Percentiles rank a stretch among this genome's conserved stretches.
Conservation (phyloP, 2,797 vertebrate species). For the Semotilus atromaculatus region DNA sequence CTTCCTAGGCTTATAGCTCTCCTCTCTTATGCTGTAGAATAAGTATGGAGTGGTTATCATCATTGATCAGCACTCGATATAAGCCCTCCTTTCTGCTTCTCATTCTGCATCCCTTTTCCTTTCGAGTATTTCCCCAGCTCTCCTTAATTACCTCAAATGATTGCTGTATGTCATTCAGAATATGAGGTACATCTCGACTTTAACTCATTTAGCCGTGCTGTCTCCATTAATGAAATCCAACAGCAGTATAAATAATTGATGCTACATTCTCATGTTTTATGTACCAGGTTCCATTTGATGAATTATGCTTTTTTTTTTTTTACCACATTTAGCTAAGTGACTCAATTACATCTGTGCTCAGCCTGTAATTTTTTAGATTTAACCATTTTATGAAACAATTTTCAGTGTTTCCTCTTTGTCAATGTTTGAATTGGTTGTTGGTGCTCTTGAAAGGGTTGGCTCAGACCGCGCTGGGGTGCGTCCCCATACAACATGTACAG, state of each 20-base stretch:
- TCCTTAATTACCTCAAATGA: slow-evolving; percentile 30
- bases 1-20: slow-evolving; percentile 1
- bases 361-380: slow-evolving; percentile 46
- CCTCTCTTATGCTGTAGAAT: not conserved
- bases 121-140: not conserved
- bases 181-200: slow-evolving; percentile 35
- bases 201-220: slow-evolving; percentile 41
- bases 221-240: slow-evolving; percentile 52
- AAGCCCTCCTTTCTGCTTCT: slow-evolving; percentile 19
- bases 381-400: slow-evolving; percentile 40
- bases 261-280: slow-evolving; percentile 59
- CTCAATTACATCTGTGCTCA: slow-evolving; percentile 50
- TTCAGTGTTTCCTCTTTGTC: slow-evolving; percentile 32
- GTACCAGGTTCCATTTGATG: slow-evolving; percentile 55
- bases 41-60: slow-evolving; percentile 15
- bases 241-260: slow-evolving; percentile 54
- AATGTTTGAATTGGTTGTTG: slow-evolving; percentile 6
- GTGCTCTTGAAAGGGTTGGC: slow-evolving; percentile 10
- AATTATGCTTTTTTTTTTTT: slow-evolving; percentile 59
- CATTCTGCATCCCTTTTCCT: not conserved
- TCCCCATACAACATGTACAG: too few relatives aligned
- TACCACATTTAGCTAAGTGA: slow-evolving; percentile 51
- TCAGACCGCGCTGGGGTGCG: not conserved
- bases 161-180: slow-evolving; percentile 39
- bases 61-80: slow-evolving; percentile 20